Evolutionary conservation across 2,888 invertebrate genomes (phyloP), one percentile per base, ranked within the genome.

Genomic region (Zele albiditarsus): DNA sequence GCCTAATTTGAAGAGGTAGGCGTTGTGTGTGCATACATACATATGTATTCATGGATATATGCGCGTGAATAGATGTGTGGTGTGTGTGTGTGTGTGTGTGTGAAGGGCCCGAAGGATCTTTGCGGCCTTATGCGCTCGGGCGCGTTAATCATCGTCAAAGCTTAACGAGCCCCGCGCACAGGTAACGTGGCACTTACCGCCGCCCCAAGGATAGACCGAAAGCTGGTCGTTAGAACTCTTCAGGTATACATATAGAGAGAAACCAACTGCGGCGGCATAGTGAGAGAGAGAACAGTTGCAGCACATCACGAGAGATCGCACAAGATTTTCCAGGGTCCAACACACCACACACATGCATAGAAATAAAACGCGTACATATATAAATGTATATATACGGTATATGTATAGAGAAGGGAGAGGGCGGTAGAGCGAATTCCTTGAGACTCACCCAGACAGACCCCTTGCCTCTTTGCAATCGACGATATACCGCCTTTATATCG

Each of bases 101-200:
- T 57, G 20, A 38, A 74, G 65, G 57, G 14, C 33, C 20, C 2
- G 10, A 53, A 53, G 53, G 60, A 58, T 60, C 57, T 53, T n/a
- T 14, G 46, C 20, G 20, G 70, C 68, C 68, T 66, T 66, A 66
- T 66, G 66, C 46, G 66, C 38, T 66, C 68, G 70, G 28, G 53
- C 70, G 74, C 75, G 75, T 75, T 75, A 75, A 75, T 75, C 71
- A 75, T 75, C 71, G 74, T 74, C 75, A 71, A 71, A 71, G 66
- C 75, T 71, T 75, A 75, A 75, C 75, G 75, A 75, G 71, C 71
- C 38, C 71, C 20, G 53, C 53, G 20, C 53, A 53, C 60, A 63
- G 65, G 73, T 73, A 68, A 73, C 67, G 69, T 74, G 70, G 74
- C 74, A 74, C 70, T 74, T 74, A 71, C 71, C 63, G 66, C 66